These are phyloP conservation scores for Falco naumanni DNA, from an alignment of 2,797 vertebrate species.

Conservation along the genomic window DNA sequence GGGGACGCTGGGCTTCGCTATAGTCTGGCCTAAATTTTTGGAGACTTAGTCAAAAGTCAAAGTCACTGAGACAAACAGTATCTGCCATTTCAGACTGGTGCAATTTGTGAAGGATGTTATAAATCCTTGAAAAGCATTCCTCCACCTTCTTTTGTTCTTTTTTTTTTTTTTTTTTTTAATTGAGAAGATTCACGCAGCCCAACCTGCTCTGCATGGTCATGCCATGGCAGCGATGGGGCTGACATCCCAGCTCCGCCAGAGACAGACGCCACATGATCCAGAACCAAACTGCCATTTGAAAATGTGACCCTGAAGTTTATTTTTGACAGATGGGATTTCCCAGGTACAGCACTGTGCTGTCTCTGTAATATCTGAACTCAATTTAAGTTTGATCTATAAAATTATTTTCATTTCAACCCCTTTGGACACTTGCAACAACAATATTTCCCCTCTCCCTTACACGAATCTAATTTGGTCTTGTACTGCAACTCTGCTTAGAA, in stretches of 20 bases:
- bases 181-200: background rate
- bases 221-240: background rate
- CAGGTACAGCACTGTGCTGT: constrained; percentile 26
- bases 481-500: constrained; percentile 45
- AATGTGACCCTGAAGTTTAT: constrained; percentile 4
- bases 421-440: constrained; percentile 44
- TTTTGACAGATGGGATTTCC: constrained; percentile 54
- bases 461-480: constrained; percentile 47
- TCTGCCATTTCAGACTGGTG: background rate
- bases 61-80: background rate
- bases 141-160: background rate
- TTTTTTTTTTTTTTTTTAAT: background rate
- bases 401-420: constrained; percentile 69
- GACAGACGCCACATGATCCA: background rate
- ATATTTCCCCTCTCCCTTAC: constrained; percentile 38
- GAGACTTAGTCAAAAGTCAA: background rate
- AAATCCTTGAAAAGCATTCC: background rate
- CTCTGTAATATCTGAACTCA: constrained; percentile 44
- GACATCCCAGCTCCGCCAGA: constrained; percentile 26
- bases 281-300: constrained; percentile 15
- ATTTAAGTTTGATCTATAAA: constrained; percentile 47
- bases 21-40: background rate
- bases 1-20: background rate
- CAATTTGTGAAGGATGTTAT: background rate
- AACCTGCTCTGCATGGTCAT: background rate